Conservation (phyloP, 2,113 vertebrate species). For the Paradoxurus hermaphroditus region DNA sequence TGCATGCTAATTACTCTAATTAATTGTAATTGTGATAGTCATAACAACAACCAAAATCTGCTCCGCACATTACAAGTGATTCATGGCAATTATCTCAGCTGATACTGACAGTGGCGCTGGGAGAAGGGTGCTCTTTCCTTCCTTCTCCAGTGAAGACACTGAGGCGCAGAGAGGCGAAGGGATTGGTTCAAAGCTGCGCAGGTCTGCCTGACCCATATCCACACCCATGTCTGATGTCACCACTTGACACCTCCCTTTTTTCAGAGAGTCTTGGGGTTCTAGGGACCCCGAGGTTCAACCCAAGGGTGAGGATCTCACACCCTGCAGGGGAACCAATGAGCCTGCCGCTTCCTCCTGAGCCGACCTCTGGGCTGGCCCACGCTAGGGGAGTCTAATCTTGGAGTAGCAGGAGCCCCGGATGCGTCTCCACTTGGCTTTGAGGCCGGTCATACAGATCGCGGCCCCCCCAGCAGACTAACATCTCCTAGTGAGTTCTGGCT, state of each 20-base stretch:
- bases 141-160: not conserved
- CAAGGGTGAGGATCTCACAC: not conserved
- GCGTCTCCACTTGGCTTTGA: not conserved
- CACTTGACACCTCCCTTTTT: not conserved
- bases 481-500: not conserved
- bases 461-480: not conserved
- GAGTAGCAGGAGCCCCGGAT: not conserved
- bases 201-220: not conserved
- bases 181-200: not conserved
- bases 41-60: not conserved
- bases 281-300: not conserved
- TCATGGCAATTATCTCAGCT: not conserved
- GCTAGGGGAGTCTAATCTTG: not conserved
- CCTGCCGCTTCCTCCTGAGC: not conserved
- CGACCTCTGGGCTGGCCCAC: not conserved
- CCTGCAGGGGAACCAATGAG: not conserved
- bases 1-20: slow-evolving; percentile 51
- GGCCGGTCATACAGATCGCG: not conserved
- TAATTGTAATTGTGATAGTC: slow-evolving; percentile 18
- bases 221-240: not conserved
- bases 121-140: not conserved
- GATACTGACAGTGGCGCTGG: rapidly evolving
- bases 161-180: not conserved
- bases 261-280: not conserved
- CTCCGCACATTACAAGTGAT: not conserved